Base-by-base conservation (phyloP, 2,888 invertebrate genomes). In the Lithophane socia region DNA sequence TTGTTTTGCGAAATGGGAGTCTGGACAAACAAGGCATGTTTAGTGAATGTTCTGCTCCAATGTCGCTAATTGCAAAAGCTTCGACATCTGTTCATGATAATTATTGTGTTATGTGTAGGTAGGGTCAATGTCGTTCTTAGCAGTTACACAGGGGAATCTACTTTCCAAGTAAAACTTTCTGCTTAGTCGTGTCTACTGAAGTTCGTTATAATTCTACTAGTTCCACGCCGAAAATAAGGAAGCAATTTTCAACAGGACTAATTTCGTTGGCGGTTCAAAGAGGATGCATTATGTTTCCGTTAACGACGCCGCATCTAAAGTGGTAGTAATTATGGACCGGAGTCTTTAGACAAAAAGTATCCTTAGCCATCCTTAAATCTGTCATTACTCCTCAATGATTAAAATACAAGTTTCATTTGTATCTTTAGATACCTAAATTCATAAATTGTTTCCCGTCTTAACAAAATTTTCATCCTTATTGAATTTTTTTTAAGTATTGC, bases 221-320 rank as follows among this genome's bases (percentile, higher is more conserved):
- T 83, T 82, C 82, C 86, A 75, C 77, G 73, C 82, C 77, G 83
- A 87, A 68, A 90, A 90, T 87, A 89, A 92, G 93, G 92, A 93
- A 93, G 92, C 88, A 91, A 92, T 93, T 92, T 90, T 93, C 92
- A 92, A 92, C 92, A 92, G 91, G 91, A 93, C 93, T 88, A 92
- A 93, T 91, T 93, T 93, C 91, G 93, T 88, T 89, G 83, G 73
- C 80, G 86, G 86, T 89, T 90, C 89, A 90, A 91, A 91, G 92
- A 92, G 93, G 93, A 93, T 92, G 90, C 90, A 88, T 93, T 91
- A 92, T 92, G 90, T 93, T 93, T 92, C 92, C 92, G 92, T 92
- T 92, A 91, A 91, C 89, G 91, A 88, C 87, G 79, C 84, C 82
- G 73, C 81, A 77, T 85, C 88, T 88, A 90, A 90, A 90, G 89